Percentiles rank a stretch among this genome's conserved stretches.
Evolutionary conservation across 2,797 vertebrate genomes (phyloP).

Genomic region (Periparus ater): DNA sequence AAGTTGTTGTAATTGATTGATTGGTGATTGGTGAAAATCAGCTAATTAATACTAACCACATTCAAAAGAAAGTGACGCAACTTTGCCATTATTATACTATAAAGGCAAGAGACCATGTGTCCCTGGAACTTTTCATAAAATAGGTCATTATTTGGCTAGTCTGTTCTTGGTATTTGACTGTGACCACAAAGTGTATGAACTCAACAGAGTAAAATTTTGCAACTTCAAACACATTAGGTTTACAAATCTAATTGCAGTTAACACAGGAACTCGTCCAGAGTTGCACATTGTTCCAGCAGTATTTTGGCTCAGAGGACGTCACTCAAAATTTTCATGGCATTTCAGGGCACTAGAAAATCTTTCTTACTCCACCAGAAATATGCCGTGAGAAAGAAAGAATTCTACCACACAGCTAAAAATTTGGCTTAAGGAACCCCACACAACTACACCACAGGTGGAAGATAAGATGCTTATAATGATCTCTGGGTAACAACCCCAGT

Average conservation of each 20-base stretch:
- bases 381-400: background rate
- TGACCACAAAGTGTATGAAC: background rate
- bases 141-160: background rate
- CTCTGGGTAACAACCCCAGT: background rate
- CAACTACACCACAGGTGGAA: background rate
- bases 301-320: background rate
- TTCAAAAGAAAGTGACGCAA: background rate
- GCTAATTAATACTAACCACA: background rate
- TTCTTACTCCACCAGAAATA: background rate
- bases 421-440: background rate
- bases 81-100: background rate
- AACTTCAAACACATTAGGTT: background rate
- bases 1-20: background rate
- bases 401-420: background rate
- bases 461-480: background rate
- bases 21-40: background rate
- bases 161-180: background rate
- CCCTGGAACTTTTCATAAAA: background rate
- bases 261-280: background rate
- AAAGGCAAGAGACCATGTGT: background rate
- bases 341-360: background rate
- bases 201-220: background rate
- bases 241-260: background rate
- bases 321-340: background rate
- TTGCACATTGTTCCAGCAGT: background rate